Evolutionary conservation across 2,888 invertebrate genomes (phyloP).

Genomic region (Drosophila flavopinicola): DNA sequence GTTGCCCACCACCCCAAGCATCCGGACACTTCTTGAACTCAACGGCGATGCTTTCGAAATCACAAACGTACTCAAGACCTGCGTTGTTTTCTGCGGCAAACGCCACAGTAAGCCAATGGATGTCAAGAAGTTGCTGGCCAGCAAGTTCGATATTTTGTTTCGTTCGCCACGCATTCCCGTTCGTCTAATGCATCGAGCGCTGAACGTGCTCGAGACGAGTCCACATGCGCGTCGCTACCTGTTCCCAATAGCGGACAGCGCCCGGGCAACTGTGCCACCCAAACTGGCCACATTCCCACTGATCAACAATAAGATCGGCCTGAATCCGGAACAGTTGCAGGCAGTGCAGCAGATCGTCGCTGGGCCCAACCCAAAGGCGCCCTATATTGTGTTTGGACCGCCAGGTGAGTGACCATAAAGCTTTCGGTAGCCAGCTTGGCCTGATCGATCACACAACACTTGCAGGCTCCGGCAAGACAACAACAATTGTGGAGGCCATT

Average conservation of each 20-base stretch:
- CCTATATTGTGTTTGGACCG: constrained; percentile 94
- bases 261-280: too few relatives aligned
- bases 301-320: constrained; percentile 61
- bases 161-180: constrained; percentile 55
- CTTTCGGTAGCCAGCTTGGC: too few relatives aligned
- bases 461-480: constrained; percentile 89
- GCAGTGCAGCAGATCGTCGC: constrained; percentile 89
- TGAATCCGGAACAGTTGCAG: constrained; percentile 87
- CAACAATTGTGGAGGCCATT: constrained; percentile 89
- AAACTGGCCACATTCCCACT: constrained; percentile 17
- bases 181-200: constrained; percentile 67
- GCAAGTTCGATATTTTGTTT: constrained; percentile 47
- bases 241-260: constrained; percentile 52
- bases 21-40: not conserved
- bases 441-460: too few relatives aligned
- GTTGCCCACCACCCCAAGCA: rapidly evolving
- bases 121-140: not conserved
- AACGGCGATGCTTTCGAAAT: not conserved
- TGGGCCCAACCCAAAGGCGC: constrained; percentile 87
- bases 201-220: constrained; percentile 52
- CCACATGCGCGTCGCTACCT: constrained; percentile 52
- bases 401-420: constrained; percentile 89
- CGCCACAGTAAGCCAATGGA: rapidly evolving
- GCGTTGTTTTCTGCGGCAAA: not conserved
- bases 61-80: not conserved